A percentile compares a stretch with the other conserved stretches of the same genome.
These are phyloP conservation scores for Chironomus riparius DNA, from an alignment of 2,888 invertebrate genomes.

Conservation along the genomic window DNA sequence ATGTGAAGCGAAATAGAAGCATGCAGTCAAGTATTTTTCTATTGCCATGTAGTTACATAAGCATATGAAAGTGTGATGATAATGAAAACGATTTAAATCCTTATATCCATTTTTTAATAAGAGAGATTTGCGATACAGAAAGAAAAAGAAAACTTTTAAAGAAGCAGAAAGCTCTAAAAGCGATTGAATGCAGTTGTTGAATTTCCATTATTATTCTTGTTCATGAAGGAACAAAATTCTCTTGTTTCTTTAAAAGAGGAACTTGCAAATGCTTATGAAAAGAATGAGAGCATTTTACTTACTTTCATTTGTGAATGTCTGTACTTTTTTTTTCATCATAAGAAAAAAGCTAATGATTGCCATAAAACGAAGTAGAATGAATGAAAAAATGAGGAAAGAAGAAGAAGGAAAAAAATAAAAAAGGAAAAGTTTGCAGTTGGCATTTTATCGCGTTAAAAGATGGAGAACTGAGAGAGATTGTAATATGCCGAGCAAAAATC, in stretches of 20 bases:
- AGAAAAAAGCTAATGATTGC: slow-evolving; percentile 15
- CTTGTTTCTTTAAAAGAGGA: neutral
- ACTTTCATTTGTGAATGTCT: neutral
- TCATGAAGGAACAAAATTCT: neutral
- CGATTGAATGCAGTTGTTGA: slow-evolving; percentile 12
- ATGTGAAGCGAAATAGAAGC: too few relatives aligned
- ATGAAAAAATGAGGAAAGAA: neutral
- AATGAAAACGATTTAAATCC: too few relatives aligned
- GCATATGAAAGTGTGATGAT: too few relatives aligned
- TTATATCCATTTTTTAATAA: too few relatives aligned
- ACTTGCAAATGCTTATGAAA: neutral
- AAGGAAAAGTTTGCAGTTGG: slow-evolving; percentile 20
- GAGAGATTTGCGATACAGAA: neutral
- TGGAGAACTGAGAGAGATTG: neutral
- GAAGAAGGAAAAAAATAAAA: neutral
- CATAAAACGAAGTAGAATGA: neutral
- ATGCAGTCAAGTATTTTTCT: too few relatives aligned
- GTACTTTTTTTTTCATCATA: neutral
- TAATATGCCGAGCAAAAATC: slow-evolving; percentile 20
- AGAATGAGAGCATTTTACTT: neutral
- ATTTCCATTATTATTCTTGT: neutral
- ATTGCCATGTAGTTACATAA: too few relatives aligned
- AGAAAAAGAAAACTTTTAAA: neutral
- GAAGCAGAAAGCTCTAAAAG: neutral
- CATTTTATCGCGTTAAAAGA: slow-evolving; percentile 12